Base-by-base conservation (phyloP, 2,113 vertebrate species). In the Ramphastos sulfuratus region DNA sequence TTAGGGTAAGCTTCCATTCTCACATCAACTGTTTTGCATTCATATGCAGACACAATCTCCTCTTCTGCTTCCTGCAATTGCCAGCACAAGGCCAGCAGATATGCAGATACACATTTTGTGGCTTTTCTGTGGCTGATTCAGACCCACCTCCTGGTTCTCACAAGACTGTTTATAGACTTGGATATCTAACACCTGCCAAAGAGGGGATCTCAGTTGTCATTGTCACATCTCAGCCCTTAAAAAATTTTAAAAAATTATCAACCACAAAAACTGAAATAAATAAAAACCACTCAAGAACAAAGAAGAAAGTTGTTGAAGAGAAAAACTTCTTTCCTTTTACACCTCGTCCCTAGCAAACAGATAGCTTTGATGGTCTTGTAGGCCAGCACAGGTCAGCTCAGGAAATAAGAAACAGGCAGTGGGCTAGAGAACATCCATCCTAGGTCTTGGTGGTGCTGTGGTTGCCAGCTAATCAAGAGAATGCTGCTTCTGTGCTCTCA, bases 1-100 rank as follows among this genome's bases (percentile, higher is more conserved):
- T 92, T 88, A 94, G 91, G 72, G 88, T 82, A 92, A 94, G 80
- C 76, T 90, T 86, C 76, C 80, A 83, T 94, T 94, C 87, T 94
- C 96, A 87, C 89, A 85, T 87, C 84, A 85, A 77, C 65, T 46
- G 58, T 39, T 93, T 65, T 85, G 55, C 73, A 78, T 66, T 93
- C 18, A 5, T 33, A 19, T 6, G 9, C 67, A 75, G 69, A 30
- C 79, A 33, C 0, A 0, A 13, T 27, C 69, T 94, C 46, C 35
- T 73, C 54, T 61, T 78, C 61, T 72, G 31, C 55, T 90, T 75
- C 66, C 58, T 90, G 69, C 63, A 78, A 15, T 42, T 78, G 33
- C 67, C 82, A 91, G 60, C 42, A 23, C 27, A 63, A 91, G 35
- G 10, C 48, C 80, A 65, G 54, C 66, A 90, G 77, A 73, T 73